Percentiles rank a stretch among this genome's conserved stretches.
These are phyloP conservation scores for Mus minutoides DNA, from an alignment of 2,797 vertebrate species.

Conservation along the genomic window DNA sequence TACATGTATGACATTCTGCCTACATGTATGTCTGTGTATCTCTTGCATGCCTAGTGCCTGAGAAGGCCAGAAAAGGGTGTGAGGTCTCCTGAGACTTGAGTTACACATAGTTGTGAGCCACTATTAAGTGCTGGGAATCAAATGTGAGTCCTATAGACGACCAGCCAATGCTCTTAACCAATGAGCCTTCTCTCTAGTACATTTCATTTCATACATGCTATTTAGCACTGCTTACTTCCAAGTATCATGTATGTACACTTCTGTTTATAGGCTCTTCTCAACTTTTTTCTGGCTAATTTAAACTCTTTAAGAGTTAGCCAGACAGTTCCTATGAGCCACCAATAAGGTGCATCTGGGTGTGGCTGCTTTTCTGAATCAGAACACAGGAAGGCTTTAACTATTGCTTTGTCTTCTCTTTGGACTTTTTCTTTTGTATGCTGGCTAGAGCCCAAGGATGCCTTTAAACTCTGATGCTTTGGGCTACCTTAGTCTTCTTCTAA, in stretches of 20 bases:
- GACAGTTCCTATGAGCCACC: not conserved
- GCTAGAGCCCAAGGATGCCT: not conserved
- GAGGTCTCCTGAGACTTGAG: not conserved
- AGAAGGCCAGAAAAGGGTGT: not conserved
- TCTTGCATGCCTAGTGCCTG: not conserved
- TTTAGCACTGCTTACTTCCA: not conserved
- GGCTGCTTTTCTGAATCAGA: not conserved
- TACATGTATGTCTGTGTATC: not conserved
- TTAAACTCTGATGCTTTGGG: not conserved
- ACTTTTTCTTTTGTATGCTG: not conserved
- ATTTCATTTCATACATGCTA: conserved; percentile 35
- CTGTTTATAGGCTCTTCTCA: not conserved
- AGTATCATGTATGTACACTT: not conserved
- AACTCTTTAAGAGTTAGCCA: not conserved
- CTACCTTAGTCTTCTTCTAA: not conserved
- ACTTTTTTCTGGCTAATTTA: conserved; percentile 51
- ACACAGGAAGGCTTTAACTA: not conserved
- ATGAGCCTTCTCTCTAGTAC: not conserved
- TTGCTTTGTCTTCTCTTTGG: not conserved
- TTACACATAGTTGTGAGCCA: not conserved
- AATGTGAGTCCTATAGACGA: not conserved
- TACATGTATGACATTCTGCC: not conserved
- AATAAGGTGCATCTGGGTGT: not conserved
- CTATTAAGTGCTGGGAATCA: not conserved
- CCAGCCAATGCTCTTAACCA: not conserved